Evolutionary conservation across 1,140 invertebrate genomes (phyloP).

Genomic region (Drosophila varians): DNA sequence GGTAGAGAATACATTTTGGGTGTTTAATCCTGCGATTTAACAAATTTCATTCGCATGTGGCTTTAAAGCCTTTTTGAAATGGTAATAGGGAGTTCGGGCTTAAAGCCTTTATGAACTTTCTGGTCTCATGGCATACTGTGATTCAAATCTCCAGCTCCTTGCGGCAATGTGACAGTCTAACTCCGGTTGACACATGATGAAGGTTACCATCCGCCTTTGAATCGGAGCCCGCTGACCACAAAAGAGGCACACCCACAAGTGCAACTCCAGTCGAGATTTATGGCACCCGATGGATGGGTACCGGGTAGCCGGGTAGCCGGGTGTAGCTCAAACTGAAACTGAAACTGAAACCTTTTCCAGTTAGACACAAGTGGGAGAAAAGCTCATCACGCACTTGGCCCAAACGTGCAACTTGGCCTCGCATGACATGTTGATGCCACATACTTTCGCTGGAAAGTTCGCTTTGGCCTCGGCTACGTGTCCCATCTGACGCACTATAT

Average conservation of each 20-base stretch:
- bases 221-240: constrained; percentile 53
- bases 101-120: not conserved
- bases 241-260: constrained; percentile 17
- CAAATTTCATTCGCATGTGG: constrained; percentile 13
- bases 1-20: not conserved
- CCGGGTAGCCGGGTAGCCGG: constrained; percentile 8
- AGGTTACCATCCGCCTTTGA: constrained; percentile 35
- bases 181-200: constrained; percentile 45
- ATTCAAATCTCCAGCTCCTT: constrained; percentile 8
- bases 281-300: constrained; percentile 19
- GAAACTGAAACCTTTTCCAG: constrained; percentile 46
- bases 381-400: constrained; percentile 56
- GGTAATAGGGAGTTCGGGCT: not conserved
- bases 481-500: constrained; percentile 30
- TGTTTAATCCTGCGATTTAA: not conserved
- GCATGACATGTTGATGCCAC: constrained; percentile 69
- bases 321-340: constrained; percentile 10
- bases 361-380: constrained; percentile 2
- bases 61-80: constrained; percentile 15
- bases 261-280: constrained; percentile 55
- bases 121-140: not conserved
- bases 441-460: constrained; percentile 29
- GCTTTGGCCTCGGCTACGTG: constrained; percentile 19
- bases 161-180: constrained; percentile 22
- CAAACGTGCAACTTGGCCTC: constrained; percentile 54